Conservation (phyloP, 1,140 invertebrate species). For the Papilio polyxenes region DNA sequence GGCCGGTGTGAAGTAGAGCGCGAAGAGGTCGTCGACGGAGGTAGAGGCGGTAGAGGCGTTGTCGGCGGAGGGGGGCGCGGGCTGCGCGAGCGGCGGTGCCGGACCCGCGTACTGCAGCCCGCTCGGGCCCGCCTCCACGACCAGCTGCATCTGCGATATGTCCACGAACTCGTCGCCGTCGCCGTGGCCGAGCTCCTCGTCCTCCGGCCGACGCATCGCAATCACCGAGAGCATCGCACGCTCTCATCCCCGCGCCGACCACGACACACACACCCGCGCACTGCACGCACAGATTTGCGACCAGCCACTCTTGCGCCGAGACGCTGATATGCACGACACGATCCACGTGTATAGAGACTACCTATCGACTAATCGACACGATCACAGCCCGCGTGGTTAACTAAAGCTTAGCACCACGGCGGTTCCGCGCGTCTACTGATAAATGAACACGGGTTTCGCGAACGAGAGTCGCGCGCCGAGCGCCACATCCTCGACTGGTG, state of each 20-base stretch:
- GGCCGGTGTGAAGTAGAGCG: conserved; percentile 70
- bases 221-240: conserved; percentile 79
- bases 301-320: conserved; percentile 29
- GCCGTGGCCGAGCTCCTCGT: conserved; percentile 74
- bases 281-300: conserved; percentile 44
- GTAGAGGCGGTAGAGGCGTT: conserved; percentile 53
- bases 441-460: conserved; percentile 78
- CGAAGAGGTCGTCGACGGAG: conserved; percentile 75
- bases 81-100: conserved; percentile 73
- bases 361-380: conserved; percentile 66
- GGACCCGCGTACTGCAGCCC: conserved; percentile 73
- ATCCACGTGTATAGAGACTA: conserved; percentile 41
- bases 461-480: conserved; percentile 68
- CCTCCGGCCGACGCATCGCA: conserved; percentile 78
- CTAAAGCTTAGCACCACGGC: conserved; percentile 52
- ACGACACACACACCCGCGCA: conserved; percentile 55
- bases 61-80: conserved; percentile 58
- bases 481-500: conserved; percentile 77
- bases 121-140: conserved; percentile 79
- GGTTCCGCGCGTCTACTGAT: conserved; percentile 67
- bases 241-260: conserved; percentile 70
- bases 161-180: conserved; percentile 83
- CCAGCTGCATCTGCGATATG: conserved; percentile 83
- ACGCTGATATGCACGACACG: conserved; percentile 27
- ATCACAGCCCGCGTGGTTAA: conserved; percentile 73